Evolutionary conservation across 2,113 vertebrate genomes (phyloP).

Genomic region (Theristicus caerulescens): DNA sequence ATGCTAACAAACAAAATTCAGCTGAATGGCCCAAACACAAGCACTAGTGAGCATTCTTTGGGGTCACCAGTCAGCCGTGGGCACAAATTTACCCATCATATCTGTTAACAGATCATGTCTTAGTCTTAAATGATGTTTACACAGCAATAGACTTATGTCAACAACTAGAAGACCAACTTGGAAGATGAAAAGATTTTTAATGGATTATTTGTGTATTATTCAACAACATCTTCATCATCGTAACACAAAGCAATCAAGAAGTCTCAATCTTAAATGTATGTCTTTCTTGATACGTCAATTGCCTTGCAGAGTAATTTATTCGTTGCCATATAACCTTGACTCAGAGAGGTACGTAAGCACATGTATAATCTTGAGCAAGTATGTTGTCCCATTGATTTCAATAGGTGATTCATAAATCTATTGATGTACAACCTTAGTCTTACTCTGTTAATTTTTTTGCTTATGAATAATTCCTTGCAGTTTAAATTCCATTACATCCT

Average conservation of each 20-base stretch:
- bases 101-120: background rate
- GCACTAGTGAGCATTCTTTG: background rate
- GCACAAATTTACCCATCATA: background rate
- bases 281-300: background rate
- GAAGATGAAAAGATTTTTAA: slow-evolving; percentile 12
- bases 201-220: background rate
- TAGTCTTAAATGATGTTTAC: background rate
- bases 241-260: background rate
- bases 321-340: background rate
- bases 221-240: background rate
- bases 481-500: background rate
- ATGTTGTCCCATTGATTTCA: background rate
- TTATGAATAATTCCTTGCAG: background rate
- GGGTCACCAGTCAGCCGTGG: background rate
- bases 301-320: background rate
- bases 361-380: background rate
- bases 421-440: background rate
- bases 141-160: background rate
- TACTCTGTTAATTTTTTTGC: background rate
- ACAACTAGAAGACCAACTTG: background rate
- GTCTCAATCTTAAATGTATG: background rate
- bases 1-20: background rate
- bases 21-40: background rate
- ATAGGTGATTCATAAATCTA: background rate
- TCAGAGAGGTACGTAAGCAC: slow-evolving; percentile 23